Conservation (phyloP, 2,113 vertebrate species). For the Bathybates hornii region DNA sequence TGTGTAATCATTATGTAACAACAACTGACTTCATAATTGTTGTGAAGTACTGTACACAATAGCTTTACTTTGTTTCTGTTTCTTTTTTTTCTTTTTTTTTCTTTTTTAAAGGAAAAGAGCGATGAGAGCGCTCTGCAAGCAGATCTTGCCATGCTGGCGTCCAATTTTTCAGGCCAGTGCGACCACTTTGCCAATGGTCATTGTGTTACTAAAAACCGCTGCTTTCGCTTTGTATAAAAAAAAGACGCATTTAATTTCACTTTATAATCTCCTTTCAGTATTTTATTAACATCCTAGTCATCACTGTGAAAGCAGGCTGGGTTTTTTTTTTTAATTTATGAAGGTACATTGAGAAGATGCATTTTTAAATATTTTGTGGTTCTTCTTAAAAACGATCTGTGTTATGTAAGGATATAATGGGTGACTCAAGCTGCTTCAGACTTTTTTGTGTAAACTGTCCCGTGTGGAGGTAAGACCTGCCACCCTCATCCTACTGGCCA, state of each 20-base stretch:
- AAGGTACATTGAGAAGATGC: conserved; percentile 78
- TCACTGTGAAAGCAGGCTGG: conserved; percentile 79
- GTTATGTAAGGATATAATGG: conserved; percentile 54
- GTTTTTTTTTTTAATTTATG: conserved; percentile 68
- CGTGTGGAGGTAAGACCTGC: conserved; percentile 56
- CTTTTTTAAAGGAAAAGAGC: not conserved
- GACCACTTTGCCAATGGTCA: conserved; percentile 61
- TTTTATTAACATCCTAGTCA: conserved; percentile 74
- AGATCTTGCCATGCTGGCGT: conserved; percentile 54
- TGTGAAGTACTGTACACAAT: conserved; percentile 78
- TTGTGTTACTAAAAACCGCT: conserved; percentile 67
- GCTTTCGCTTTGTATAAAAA: conserved; percentile 72
- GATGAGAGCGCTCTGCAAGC: conserved; percentile 51
- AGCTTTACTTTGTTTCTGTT: conserved; percentile 71
- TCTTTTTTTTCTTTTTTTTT: not conserved
- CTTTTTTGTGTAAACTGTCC: conserved; percentile 64
- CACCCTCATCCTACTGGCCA: not conserved
- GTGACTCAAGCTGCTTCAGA: conserved; percentile 75
- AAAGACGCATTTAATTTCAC: conserved; percentile 51
- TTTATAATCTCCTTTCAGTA: conserved; percentile 78
- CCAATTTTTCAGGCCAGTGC: conserved; percentile 62
- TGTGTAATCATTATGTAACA: conserved; percentile 63
- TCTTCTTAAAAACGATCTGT: conserved; percentile 44
- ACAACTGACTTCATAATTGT: conserved; percentile 57
- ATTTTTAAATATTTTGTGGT: conserved; percentile 64